Evolutionary conservation across 2,113 vertebrate species (phyloP), one percentile per base, ranked within the genome.

Genomic region (Apodemus speciosus): DNA sequence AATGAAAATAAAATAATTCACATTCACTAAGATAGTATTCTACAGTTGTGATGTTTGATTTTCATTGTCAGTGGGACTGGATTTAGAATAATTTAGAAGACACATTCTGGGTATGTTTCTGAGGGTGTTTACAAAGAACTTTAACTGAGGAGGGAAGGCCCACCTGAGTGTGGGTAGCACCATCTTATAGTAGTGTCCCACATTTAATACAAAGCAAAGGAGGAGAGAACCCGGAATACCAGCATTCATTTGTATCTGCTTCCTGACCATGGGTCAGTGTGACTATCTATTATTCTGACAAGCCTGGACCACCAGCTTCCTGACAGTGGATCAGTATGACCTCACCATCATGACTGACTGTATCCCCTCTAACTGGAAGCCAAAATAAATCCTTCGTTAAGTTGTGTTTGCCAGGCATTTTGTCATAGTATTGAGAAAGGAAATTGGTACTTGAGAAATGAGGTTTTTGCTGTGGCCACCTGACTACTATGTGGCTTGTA

Each of bases 1-100:
- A 68, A 75, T 68, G 76, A 77, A 85, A 95, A 25, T 35, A 90
- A 77, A 86, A 49, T 89, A 80, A 88, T 90, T 72, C 32, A 35
- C 20, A 9, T 76, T 49, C 7, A 43, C 10, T 69, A 62, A 75
- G 83, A 43, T 76, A 90, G 9, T 49, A 30, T 58, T 81, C 81
- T 88, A 23, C 3, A 77, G 23, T 81, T 69, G 49, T 86, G 66
- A 71, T 71, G 84, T n/a, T 71, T 38, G 35, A 40, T 40, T 25
- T 56, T 86, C 35, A 56, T 18, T 56, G 49, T 56, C 85, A 71
- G 0, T 53, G 21, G 49, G 85, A 20, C 35, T 56, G 35, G n/a
- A 27, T 53, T 69, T 53, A 69, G 64, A 69, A 68, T 85, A 46
- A 85, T 51, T 46, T 85, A 69, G 32, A 49, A 69, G 46, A 85